Conservation (phyloP, 2,888 invertebrate species). For the Caenorhabditis sulstoni region DNA sequence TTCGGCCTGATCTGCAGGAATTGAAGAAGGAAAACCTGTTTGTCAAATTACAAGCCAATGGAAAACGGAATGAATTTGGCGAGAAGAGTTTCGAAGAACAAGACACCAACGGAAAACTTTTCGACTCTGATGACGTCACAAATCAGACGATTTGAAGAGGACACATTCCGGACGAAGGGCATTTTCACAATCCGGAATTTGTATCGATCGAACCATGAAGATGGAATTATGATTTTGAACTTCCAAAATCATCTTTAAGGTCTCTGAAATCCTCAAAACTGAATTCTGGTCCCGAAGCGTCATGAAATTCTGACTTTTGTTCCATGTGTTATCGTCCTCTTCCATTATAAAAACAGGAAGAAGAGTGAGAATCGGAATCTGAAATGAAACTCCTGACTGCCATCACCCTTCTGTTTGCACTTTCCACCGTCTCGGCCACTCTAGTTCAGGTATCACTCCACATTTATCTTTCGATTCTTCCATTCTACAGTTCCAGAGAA, state of each 20-base stretch:
- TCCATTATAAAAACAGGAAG: background rate
- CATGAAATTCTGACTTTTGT: constrained; percentile 5
- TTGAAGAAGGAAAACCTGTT: constrained; percentile 25
- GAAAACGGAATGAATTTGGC: constrained; percentile 43
- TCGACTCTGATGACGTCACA: constrained; percentile 28
- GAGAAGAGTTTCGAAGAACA: constrained; percentile 39
- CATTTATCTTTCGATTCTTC: background rate
- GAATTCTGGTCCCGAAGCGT: constrained; percentile 1
- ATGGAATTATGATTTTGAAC: too few relatives aligned
- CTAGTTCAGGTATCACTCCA: constrained; percentile 3
- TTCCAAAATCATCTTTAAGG: too few relatives aligned
- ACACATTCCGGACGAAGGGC: background rate
- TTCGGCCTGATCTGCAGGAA: constrained; percentile 1
- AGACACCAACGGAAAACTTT: constrained; percentile 19
- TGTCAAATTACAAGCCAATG: constrained; percentile 49
- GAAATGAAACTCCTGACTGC: too few relatives aligned
- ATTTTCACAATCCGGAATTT: background rate
- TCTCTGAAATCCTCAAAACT: background rate
- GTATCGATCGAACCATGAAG: too few relatives aligned
- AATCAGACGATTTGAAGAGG: constrained; percentile 11
- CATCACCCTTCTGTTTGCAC: background rate
- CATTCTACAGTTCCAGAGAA: background rate
- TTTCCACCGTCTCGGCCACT: background rate
- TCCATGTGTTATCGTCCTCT: background rate
- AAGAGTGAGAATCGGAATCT: background rate